A percentile compares a stretch with the other conserved stretches of the same genome.
Conservation (phyloP, 2,113 vertebrate genomes). For the Catharus bicknelli region DNA sequence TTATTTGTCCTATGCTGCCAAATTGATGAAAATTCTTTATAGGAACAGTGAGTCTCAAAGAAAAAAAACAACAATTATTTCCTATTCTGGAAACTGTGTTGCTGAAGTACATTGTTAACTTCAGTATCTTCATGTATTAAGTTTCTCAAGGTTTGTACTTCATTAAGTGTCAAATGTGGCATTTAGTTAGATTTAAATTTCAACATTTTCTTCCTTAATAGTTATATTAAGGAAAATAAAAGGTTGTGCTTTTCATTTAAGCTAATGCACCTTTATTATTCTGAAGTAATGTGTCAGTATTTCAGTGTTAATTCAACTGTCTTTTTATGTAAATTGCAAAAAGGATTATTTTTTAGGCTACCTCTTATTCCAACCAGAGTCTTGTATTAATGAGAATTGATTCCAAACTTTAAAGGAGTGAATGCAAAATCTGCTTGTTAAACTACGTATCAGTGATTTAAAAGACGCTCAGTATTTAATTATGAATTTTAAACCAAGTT, state of each 20-base stretch:
- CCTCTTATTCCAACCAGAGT: background rate
- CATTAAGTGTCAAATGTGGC: background rate
- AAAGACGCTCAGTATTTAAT: background rate
- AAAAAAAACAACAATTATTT: background rate
- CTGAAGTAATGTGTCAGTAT: background rate
- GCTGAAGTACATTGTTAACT: background rate
- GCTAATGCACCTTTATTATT: background rate
- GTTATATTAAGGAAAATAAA: background rate
- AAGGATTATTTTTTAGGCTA: background rate
- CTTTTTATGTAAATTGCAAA: background rate
- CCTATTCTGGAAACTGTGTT: background rate
- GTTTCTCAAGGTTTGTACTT: background rate
- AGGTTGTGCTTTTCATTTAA: background rate
- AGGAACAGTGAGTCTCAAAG: background rate
- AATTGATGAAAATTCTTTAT: background rate
- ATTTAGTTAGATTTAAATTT: background rate
- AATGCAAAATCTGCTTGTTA: background rate
- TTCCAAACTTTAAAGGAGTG: background rate
- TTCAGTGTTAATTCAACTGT: background rate
- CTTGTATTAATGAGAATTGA: background rate
- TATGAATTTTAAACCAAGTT: background rate
- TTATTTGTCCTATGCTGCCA: background rate
- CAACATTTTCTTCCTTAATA: background rate
- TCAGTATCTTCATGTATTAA: background rate
- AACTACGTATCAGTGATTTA: background rate